Evolutionary conservation across 2,888 invertebrate species (phyloP).

Genomic region (Sphaerolaimus hirsutus): DNA sequence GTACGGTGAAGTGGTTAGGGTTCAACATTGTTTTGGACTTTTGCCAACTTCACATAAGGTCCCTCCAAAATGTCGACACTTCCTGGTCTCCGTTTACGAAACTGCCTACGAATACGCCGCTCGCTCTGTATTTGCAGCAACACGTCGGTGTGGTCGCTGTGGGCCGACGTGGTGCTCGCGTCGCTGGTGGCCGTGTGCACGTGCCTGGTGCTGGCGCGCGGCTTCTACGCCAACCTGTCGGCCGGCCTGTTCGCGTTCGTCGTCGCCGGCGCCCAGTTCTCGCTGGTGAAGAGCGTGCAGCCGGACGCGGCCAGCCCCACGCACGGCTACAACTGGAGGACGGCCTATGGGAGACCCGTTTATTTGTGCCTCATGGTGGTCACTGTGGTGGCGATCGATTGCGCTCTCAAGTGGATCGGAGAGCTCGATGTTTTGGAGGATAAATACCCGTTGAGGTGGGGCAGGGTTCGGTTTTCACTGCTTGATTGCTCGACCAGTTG

Average conservation of each 20-base stretch:
- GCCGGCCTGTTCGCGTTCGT: conserved; percentile 85
- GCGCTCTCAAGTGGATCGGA: background rate
- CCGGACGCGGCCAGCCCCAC: conserved; percentile 95
- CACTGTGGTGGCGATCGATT: conserved; percentile 28
- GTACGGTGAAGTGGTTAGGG: no score
- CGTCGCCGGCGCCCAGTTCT: conserved; percentile 78
- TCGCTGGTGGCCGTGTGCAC: conserved; percentile 51
- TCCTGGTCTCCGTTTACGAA: no score
- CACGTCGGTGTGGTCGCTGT: no score
- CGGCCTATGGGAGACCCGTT: conserved; percentile 44
- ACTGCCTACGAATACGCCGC: no score
- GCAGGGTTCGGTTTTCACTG: no score
- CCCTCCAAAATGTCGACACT: no score
- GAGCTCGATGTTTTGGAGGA: background rate
- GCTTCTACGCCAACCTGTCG: conserved; percentile 68
- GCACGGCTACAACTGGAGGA: conserved; percentile 38
- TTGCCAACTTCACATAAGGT: no score
- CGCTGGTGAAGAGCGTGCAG: conserved; percentile 51
- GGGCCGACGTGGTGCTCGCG: conserved; percentile 56
- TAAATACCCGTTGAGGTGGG: no score
- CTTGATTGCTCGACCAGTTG: no score
- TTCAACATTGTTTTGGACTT: no score
- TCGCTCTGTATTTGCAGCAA: no score
- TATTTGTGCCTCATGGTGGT: conserved; percentile 61
- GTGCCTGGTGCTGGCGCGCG: conserved; percentile 27